Conservation (phyloP, 1,140 invertebrate species). For the Hermetia illucens region DNA sequence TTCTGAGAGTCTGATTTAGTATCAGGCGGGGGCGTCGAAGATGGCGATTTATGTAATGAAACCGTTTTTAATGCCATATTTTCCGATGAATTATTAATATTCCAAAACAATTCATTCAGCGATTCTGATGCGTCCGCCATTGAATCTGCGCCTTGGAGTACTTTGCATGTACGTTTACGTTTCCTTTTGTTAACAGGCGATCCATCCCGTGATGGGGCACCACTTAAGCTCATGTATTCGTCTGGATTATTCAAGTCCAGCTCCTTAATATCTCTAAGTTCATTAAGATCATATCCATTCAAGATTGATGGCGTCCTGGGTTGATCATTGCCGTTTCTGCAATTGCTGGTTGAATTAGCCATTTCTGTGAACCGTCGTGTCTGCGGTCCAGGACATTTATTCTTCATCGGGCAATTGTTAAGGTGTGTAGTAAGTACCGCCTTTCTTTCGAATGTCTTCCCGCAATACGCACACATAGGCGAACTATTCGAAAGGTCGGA, state of each 20-base stretch:
- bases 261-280: too few species aligned
- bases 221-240: too few species aligned
- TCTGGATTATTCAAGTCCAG: too few species aligned
- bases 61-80: constrained; percentile 15
- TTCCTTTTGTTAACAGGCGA: neutral
- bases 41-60: constrained; percentile 12
- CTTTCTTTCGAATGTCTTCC: constrained; percentile 47
- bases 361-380: too few species aligned
- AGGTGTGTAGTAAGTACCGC: constrained; percentile 49
- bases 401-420: constrained; percentile 35
- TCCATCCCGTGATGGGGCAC: too few species aligned
- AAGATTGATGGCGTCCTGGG: neutral
- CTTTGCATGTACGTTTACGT: constrained; percentile 12
- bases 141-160: constrained; percentile 16
- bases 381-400: too few species aligned
- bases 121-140: neutral
- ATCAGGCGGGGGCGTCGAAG: too few species aligned
- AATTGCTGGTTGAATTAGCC: neutral
- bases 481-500: constrained; percentile 38
- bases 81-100: neutral
- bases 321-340: neutral
- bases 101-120: neutral
- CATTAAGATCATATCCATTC: too few species aligned
- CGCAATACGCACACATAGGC: constrained; percentile 49
- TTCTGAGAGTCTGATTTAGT: too few species aligned